Evolutionary conservation across 2,113 vertebrate species (phyloP), one percentile per base, ranked within the genome.

Genomic region (Vimba vimba): DNA sequence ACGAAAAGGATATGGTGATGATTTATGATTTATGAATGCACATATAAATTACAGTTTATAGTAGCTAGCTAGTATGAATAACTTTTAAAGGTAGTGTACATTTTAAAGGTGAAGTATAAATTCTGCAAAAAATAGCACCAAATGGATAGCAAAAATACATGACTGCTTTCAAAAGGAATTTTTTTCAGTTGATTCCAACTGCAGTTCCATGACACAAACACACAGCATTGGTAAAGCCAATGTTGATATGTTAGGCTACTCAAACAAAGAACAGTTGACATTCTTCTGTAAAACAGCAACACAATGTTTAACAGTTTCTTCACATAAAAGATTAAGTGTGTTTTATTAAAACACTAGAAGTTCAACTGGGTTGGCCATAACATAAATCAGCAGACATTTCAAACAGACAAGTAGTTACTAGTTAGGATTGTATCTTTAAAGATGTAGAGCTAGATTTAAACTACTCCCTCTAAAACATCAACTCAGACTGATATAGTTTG

Each of bases 1-100:
- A 87, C 60, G 75, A 79, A 89, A 85, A 62, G 71, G 9, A 87
- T 66, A 62, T 83, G 30, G 17, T 80, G n/a, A 71, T n/a, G 23
- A 33, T 69, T 55, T 43, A 71, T n/a, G 23, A 33, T 69, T 55
- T 43, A 55, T 30, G 33, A 71, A 64, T 13, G 25, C 12, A 50
- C 45, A 68, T 10, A 27, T 21, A 6, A 79, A 47, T 25, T 79
- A 27, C 59, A 47, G 13, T 79, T 62, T 15, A 43, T 36, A 17
- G 33, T 1, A 43, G 17, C 23, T 1, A 43, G 17, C 23, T 43
- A 23, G 4, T 19, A n/a, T 39, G 7, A 79, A 59, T 17, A 60
- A 13, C 9, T n/a, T 3, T n/a, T 11, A 60, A 25, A 62, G 11
- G 60, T 62, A 64, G 36, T 71, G 68, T n/a, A 39, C 9, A 59